Evolutionary conservation across 2,113 vertebrate species (phyloP).

Genomic region (Phalacrocorax carbo): DNA sequence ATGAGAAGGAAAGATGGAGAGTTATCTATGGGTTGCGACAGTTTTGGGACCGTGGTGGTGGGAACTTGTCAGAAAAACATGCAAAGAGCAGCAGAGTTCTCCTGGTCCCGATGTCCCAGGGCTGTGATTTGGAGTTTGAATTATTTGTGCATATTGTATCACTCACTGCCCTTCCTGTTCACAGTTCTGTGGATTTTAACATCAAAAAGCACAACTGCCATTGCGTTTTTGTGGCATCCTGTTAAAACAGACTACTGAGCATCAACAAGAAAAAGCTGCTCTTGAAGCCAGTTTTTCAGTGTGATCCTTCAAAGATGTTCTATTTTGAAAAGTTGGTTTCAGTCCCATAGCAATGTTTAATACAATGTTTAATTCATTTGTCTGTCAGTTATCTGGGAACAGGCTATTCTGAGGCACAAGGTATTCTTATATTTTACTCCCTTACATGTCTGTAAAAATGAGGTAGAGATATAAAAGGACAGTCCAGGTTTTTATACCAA

Average conservation of each 20-base stretch:
- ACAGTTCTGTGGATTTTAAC: not conserved
- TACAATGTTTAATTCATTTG: not conserved
- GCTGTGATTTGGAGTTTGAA: not conserved
- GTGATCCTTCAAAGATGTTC: not conserved
- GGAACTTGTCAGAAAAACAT: not conserved
- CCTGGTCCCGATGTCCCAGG: not conserved
- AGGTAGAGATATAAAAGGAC: not conserved
- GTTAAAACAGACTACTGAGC: not conserved
- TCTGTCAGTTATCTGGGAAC: not conserved
- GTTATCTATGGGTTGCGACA: not conserved
- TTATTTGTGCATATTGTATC: not conserved
- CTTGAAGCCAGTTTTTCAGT: not conserved
- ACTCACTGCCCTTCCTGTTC: not conserved
- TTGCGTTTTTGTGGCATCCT: not conserved
- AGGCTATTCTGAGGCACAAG: not conserved
- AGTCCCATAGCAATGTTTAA: not conserved
- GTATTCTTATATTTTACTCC: not conserved
- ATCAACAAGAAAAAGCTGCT: not conserved
- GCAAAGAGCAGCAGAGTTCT: not conserved
- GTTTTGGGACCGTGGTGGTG: not conserved
- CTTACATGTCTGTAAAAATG: not conserved
- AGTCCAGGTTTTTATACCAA: not conserved
- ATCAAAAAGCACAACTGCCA: not conserved
- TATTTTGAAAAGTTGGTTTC: not conserved
- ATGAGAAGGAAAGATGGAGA: constrained; percentile 8